Evolutionary conservation across 2,888 invertebrate species (phyloP).

Genomic region (Ernsta delagoae): DNA sequence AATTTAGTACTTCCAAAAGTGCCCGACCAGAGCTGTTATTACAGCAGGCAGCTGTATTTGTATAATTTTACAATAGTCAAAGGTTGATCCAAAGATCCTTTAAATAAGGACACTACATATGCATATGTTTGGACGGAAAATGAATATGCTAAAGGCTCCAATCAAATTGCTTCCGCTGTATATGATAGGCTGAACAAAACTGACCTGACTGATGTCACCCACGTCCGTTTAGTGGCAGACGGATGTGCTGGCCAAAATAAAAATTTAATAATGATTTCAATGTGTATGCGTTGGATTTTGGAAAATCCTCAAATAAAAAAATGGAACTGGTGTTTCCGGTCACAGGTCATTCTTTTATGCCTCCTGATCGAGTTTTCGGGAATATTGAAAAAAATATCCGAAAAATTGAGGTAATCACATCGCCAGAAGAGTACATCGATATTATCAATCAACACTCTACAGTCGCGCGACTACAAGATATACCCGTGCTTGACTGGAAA

Average conservation of each 20-base stretch:
- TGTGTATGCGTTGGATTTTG: conserved; percentile 46
- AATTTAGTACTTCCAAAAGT: conserved; percentile 47
- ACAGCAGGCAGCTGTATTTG: conserved; percentile 50
- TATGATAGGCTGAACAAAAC: conserved; percentile 44
- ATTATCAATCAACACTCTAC: not conserved
- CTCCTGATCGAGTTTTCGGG: conserved; percentile 29
- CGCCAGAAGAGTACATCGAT: not conserved
- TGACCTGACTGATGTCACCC: conserved; percentile 40
- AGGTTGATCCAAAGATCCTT: conserved; percentile 42
- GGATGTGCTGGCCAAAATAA: conserved; percentile 53
- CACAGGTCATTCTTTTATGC: conserved; percentile 43
- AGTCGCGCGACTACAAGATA: not conserved
- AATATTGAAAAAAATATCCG: not conserved
- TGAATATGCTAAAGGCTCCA: conserved; percentile 40
- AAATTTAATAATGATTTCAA: conserved; percentile 49
- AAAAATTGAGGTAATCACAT: not conserved
- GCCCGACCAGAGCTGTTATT: conserved; percentile 54
- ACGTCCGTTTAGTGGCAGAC: conserved; percentile 48
- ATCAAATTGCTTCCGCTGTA: conserved; percentile 49
- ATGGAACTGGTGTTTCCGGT: conserved; percentile 46
- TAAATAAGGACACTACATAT: conserved; percentile 37
- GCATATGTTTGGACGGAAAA: conserved; percentile 45
- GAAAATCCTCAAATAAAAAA: conserved; percentile 40
- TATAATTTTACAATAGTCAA: conserved; percentile 53
- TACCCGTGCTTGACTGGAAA: too few species aligned